phyloP scores from a whole-genome alignment of 2,797 vertebrate species.

The Varecia variegata region DNA sequence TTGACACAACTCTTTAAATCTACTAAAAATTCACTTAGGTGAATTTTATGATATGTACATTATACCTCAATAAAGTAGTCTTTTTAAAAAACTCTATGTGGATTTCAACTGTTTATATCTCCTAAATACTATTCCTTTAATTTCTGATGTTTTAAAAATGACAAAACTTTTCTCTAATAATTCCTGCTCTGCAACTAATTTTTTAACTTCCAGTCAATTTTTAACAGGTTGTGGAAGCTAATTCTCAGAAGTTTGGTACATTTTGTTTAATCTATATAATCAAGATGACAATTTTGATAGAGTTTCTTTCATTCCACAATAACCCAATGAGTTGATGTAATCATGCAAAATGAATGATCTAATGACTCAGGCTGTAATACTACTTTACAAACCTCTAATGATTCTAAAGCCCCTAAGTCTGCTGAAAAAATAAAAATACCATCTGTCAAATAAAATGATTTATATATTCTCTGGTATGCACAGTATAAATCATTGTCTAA shows the following conservation, averaged over 20 bases:
- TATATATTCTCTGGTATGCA: conserved; percentile 45
- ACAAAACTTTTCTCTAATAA: background rate
- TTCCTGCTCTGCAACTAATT: conserved; percentile 29
- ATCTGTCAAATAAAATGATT: conserved; percentile 58
- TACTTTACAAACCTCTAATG: conserved; percentile 61
- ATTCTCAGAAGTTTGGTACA: conserved; percentile 50
- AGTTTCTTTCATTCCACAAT: conserved; percentile 58
- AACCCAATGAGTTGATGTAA: conserved; percentile 59
- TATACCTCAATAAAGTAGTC: background rate
- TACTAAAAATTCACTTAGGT: conserved; percentile 7
- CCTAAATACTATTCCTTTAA: conserved; percentile 20
- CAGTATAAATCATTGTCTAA: conserved; percentile 51
- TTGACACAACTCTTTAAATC: conserved; percentile 8
- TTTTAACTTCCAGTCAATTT: conserved; percentile 52
- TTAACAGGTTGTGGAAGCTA: conserved; percentile 47
- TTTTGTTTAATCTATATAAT: conserved; percentile 56
- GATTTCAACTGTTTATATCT: conserved; percentile 24
- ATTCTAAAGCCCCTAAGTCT: conserved; percentile 60
- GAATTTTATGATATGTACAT: conserved; percentile 15
- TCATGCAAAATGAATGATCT: conserved; percentile 64
- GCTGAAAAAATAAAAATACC: conserved; percentile 65
- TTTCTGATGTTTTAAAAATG: conserved; percentile 38
- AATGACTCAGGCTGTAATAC: conserved; percentile 51
- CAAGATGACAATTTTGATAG: conserved; percentile 52
- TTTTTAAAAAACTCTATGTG: background rate